Base-by-base conservation (phyloP, 2,888 invertebrate species). In the Lacanobia wlatinum region DNA sequence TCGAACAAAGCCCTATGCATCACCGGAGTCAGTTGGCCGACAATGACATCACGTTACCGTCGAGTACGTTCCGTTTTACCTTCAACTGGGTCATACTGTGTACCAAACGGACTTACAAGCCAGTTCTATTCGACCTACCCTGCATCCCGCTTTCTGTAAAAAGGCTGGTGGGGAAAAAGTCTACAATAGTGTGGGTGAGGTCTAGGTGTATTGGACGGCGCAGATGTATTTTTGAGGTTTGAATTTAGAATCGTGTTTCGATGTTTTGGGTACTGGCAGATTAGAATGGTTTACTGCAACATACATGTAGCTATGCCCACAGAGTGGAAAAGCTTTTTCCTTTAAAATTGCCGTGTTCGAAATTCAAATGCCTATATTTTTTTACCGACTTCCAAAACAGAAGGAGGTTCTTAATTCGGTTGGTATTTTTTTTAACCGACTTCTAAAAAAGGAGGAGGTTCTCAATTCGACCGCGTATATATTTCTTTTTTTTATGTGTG, bases 11-110 rank as follows among this genome's bases (percentile, higher is more conserved):
- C 68, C 16, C 23, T 63, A 58, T 78, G 78, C 75, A 76, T 83
- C 84, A 76, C 73, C 73, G 72, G 56, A 82, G 87, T 86, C 87
- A 85, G 87, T 88, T 87, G 83, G 82, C 83, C 77, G 78, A 81
- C 82, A 82, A 88, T 86, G 84, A 87, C 83, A 70, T 74, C 75
- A 67, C 68, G 78, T 78, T 79, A 76, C 76, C 80, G 86, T 73
- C 82, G 82, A 78, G 84, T 84, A 84, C 83, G 86, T 86, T 87
- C 85, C 84, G 82, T 83, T 83, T 76, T 78, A 84, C 82, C 73
- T 77, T 79, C 82, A 89, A 86, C 85, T 89, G 74, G 89, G 89
- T 89, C 89, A 88, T 82, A 75, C 73, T 69, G 67, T 78, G 76
- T 80, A 83, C 76, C 52, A 50, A 38, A 73, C 56, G 14, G 52